Conservation (phyloP, 2,888 invertebrate genomes). For the Sabatieria punctata region DNA sequence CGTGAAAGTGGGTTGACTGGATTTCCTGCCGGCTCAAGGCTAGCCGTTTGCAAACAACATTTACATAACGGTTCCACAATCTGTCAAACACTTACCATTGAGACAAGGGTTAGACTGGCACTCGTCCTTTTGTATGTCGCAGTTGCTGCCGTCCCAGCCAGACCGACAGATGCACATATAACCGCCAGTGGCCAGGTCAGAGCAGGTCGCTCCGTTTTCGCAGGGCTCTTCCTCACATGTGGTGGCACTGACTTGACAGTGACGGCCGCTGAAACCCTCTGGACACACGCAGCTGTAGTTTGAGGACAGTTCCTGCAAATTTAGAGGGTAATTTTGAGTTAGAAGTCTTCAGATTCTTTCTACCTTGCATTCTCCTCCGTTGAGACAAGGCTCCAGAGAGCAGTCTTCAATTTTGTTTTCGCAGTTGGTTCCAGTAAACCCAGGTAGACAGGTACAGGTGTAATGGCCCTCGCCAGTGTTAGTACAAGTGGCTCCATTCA, state of each 20-base stretch:
- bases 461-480: slow-evolving; percentile 88
- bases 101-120: slow-evolving; percentile 50
- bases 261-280: slow-evolving; percentile 60
- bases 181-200: slow-evolving; percentile 38
- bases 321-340: too few species aligned
- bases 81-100: slow-evolving; percentile 46
- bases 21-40: too few species aligned
- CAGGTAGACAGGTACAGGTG: slow-evolving; percentile 74
- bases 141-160: slow-evolving; percentile 60
- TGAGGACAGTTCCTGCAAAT: slow-evolving; percentile 41
- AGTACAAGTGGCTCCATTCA: slow-evolving; percentile 74
- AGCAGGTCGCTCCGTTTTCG: slow-evolving; percentile 46
- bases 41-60: too few species aligned
- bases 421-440: slow-evolving; percentile 76
- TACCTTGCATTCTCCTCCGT: slow-evolving; percentile 61
- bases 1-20: too few species aligned
- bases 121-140: slow-evolving; percentile 44
- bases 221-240: slow-evolving; percentile 67
- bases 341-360: too few species aligned
- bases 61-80: not conserved
- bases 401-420: slow-evolving; percentile 68
- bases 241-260: slow-evolving; percentile 55
- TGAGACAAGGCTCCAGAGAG: slow-evolving; percentile 55
- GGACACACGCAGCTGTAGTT: slow-evolving; percentile 53
- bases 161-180: slow-evolving; percentile 62